Percentiles rank a stretch among this genome's conserved stretches.
Conservation (phyloP, 1,140 invertebrate species). For the Hetaerina americana region DNA sequence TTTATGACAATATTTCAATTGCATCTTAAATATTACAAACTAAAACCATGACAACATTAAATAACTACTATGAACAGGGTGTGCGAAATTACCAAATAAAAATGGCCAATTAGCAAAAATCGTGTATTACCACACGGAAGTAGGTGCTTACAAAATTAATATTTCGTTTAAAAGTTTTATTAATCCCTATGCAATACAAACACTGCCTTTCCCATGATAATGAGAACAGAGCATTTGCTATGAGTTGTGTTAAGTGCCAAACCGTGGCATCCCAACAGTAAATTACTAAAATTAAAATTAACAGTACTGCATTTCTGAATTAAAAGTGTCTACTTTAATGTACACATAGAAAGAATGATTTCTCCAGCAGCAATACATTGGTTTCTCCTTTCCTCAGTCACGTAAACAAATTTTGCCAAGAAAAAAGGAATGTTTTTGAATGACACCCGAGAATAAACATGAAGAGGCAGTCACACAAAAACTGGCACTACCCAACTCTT, state of each 20-base stretch:
- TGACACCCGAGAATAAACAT: background rate
- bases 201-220: background rate
- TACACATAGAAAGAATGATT: background rate
- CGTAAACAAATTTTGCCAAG: background rate
- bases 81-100: background rate
- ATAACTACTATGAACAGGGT: background rate
- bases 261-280: background rate
- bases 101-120: background rate
- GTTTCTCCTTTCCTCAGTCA: background rate
- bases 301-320: background rate
- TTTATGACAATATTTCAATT: background rate
- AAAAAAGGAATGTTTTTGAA: background rate
- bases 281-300: background rate
- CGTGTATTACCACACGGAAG: background rate
- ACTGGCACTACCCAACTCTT: background rate
- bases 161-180: background rate
- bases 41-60: background rate
- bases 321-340: background rate
- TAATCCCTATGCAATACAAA: background rate
- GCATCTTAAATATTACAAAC: conserved; percentile 1
- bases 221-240: background rate
- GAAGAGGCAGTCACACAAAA: background rate
- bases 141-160: background rate
- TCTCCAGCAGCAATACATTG: background rate
- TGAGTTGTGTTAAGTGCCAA: background rate